phyloP scores from a whole-genome alignment of 1,140 invertebrate genomes.

The Ctenoplectra terminalis region DNA sequence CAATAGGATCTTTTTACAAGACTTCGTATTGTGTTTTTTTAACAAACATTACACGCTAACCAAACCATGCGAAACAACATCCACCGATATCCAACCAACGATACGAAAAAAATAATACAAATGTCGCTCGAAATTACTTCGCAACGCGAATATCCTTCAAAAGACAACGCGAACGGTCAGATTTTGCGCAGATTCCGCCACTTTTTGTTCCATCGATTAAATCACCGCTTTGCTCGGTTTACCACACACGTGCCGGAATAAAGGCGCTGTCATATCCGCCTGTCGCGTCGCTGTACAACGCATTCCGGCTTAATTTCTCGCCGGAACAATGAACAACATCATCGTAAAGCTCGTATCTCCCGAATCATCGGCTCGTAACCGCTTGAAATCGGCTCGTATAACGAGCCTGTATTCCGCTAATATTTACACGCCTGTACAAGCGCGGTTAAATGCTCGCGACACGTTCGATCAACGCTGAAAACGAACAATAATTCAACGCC shows the following conservation, averaged over 20 bases:
- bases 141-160: too few relatives aligned
- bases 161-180: background rate
- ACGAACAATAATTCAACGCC: background rate
- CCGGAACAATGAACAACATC: constrained; percentile 18
- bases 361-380: constrained; percentile 20
- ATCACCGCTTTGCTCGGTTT: constrained; percentile 39
- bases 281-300: background rate
- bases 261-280: constrained; percentile 39
- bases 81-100: too few relatives aligned
- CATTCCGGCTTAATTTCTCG: constrained; percentile 30
- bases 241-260: constrained; percentile 39
- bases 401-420: background rate
- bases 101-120: too few relatives aligned
- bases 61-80: too few relatives aligned
- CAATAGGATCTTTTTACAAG: background rate
- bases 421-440: constrained; percentile 1
- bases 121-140: too few relatives aligned
- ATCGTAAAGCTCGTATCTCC: constrained; percentile 28
- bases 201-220: constrained; percentile 6
- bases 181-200: too few relatives aligned
- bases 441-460: background rate
- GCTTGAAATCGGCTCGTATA: background rate
- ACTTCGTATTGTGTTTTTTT: background rate
- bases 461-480: background rate
- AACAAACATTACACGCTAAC: too few relatives aligned